A percentile compares a stretch with the other conserved stretches of the same genome.
Conservation (phyloP, 2,797 vertebrate genomes). For the Acanthurus tractus region DNA sequence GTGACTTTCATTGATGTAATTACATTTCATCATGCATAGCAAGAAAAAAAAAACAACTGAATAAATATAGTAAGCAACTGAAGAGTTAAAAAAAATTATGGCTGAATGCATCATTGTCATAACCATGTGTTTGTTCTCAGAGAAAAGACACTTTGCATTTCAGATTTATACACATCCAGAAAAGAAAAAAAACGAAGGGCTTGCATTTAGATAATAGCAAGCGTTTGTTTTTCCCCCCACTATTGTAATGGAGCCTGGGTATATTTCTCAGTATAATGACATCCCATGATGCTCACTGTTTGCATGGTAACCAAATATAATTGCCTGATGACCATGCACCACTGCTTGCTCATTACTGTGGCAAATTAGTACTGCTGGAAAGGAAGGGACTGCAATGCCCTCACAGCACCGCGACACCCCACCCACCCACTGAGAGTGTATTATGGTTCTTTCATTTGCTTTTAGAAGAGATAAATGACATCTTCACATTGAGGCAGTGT, state of each 20-base stretch:
- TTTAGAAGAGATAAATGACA: constrained; percentile 61
- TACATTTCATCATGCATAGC: constrained; percentile 30
- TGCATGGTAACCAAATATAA: constrained; percentile 87
- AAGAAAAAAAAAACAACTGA: background rate
- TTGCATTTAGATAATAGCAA: constrained; percentile 59
- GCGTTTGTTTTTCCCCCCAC: constrained; percentile 39
- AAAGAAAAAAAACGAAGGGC: background rate
- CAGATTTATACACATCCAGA: constrained; percentile 37
- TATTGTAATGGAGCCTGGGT: constrained; percentile 63
- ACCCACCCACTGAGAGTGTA: constrained; percentile 35
- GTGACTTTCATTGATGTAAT: constrained; percentile 45
- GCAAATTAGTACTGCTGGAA: constrained; percentile 80
- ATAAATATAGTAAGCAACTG: constrained; percentile 5
- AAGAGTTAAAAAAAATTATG: constrained; percentile 4
- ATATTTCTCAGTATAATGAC: constrained; percentile 79
- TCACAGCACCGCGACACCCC: constrained; percentile 25
- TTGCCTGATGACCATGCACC: constrained; percentile 86
- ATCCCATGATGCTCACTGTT: constrained; percentile 82
- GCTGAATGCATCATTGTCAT: constrained; percentile 28
- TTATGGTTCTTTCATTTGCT: constrained; percentile 63
- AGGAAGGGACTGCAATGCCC: constrained; percentile 53
- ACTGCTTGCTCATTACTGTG: constrained; percentile 83
- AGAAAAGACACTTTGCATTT: constrained; percentile 32
- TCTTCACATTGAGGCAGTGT: constrained; percentile 38
- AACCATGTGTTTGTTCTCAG: constrained; percentile 10